Conservation (phyloP, 2,797 vertebrate species). For the Falco cherrug region DNA sequence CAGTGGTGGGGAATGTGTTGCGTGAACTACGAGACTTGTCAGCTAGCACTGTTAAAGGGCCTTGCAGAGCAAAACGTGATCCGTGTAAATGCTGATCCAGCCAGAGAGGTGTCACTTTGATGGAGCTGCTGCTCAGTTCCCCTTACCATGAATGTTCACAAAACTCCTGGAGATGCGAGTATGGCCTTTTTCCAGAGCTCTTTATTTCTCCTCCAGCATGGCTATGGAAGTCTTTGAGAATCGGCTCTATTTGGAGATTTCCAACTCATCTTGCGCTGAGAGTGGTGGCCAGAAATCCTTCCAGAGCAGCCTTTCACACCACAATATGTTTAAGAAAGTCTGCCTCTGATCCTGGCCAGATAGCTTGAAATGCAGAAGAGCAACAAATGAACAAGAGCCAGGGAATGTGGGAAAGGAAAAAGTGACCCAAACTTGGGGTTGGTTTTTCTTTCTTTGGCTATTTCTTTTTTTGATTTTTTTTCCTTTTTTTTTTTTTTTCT, state of each 20-base stretch:
- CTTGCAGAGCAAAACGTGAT: neutral
- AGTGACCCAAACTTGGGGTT: conserved; percentile 20
- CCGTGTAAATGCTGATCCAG: neutral
- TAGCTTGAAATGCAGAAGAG: conserved; percentile 47
- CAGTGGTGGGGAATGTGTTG: neutral
- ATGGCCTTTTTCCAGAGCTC: neutral
- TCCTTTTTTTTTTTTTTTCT: neutral
- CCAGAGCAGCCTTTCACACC: conserved; percentile 37
- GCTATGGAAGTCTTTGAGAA: neutral
- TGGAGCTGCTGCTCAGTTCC: neutral
- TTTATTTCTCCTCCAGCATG: neutral
- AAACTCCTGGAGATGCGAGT: neutral
- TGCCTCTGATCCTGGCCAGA: conserved; percentile 9
- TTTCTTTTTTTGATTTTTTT: neutral
- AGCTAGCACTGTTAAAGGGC: neutral
- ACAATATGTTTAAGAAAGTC: conserved; percentile 31
- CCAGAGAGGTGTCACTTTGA: neutral
- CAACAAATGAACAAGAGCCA: conserved; percentile 34
- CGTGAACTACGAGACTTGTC: neutral
- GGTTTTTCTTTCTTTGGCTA: neutral
- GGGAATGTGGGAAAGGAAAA: conserved; percentile 53
- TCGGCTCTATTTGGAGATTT: neutral
- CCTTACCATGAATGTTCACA: neutral
- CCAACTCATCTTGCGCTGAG: neutral
- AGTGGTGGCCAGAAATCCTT: conserved; percentile 28